These are phyloP conservation scores for Malthinus flaveolus DNA, from an alignment of 2,888 invertebrate species.

Conservation along the genomic window DNA sequence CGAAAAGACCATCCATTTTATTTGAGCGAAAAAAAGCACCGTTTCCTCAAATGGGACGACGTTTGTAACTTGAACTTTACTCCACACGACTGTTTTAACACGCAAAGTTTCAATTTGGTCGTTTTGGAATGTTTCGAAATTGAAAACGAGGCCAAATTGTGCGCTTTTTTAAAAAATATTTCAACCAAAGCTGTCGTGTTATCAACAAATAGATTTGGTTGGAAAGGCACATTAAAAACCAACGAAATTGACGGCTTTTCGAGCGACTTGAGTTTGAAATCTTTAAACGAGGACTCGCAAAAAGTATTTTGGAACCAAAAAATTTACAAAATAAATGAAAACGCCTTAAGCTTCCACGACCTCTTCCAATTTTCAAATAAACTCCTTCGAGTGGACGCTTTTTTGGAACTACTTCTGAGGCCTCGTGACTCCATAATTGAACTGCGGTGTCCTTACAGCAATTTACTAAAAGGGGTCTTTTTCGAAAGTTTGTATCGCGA, in stretches of 20 bases:
- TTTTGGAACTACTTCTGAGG: constrained; percentile 7
- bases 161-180: neutral
- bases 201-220: constrained; percentile 3
- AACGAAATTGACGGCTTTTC: constrained; percentile 11
- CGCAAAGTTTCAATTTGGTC: constrained; percentile 1
- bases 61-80: neutral
- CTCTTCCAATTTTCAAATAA: constrained; percentile 6
- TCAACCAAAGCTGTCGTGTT: constrained; percentile 6
- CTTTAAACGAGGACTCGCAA: constrained; percentile 13
- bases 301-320: constrained; percentile 1
- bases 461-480: constrained; percentile 4
- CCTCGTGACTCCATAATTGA: neutral
- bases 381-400: neutral
- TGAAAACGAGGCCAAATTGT: neutral
- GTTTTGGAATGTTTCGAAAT: constrained; percentile 14
- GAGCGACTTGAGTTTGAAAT: constrained; percentile 8
- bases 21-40: neutral
- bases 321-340: constrained; percentile 7
- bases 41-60: constrained; percentile 8
- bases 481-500: constrained; percentile 8
- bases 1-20: neutral
- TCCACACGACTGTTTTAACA: neutral
- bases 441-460: constrained; percentile 7
- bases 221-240: neutral
- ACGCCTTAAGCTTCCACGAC: constrained; percentile 8